Percentiles rank a stretch among this genome's conserved stretches.
Evolutionary conservation across 53 echinoderm and acorn worm species (phyloP).

Genomic region (Stichopus horrens): DNA sequence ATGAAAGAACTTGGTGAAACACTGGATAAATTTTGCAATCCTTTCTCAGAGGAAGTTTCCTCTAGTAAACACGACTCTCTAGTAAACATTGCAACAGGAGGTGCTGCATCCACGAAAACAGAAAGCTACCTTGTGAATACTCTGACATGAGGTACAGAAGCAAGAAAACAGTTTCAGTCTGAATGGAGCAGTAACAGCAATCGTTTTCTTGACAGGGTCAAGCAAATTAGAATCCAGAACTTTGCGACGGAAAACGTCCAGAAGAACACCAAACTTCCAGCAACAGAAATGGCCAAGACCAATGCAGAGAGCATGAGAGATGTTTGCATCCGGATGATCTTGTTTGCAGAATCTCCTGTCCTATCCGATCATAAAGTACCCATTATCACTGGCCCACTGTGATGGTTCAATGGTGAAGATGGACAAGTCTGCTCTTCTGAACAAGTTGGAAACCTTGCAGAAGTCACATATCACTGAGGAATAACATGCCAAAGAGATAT

Average conservation of each 20-base stretch:
- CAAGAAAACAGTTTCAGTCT: slow-evolving; percentile 34
- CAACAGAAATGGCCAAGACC: slow-evolving; percentile 18
- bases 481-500: slow-evolving; percentile 5
- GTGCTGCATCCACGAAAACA: slow-evolving; percentile 27
- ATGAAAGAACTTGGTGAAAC: slow-evolving; percentile 4
- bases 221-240: slow-evolving; percentile 49
- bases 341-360: slow-evolving; percentile 39
- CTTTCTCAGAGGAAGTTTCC: slow-evolving; percentile 48
- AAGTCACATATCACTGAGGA: slow-evolving; percentile 51
- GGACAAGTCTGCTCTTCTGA: slow-evolving; percentile 49
- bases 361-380: slow-evolving; percentile 47
- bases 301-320: slow-evolving; percentile 51
- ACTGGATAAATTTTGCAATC: slow-evolving; percentile 55
- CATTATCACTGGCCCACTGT: slow-evolving; percentile 22
- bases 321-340: slow-evolving; percentile 49
- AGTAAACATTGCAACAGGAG: slow-evolving; percentile 55
- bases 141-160: slow-evolving; percentile 44
- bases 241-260: slow-evolving; percentile 39
- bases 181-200: slow-evolving; percentile 45
- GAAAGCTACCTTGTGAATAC: slow-evolving; percentile 29
- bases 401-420: slow-evolving; percentile 51
- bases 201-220: slow-evolving; percentile 51
- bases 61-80: no score
- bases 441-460: slow-evolving; percentile 51
- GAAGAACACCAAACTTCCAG: not conserved